Conservation (phyloP, 1,140 invertebrate species). For the Cydia strobilella region DNA sequence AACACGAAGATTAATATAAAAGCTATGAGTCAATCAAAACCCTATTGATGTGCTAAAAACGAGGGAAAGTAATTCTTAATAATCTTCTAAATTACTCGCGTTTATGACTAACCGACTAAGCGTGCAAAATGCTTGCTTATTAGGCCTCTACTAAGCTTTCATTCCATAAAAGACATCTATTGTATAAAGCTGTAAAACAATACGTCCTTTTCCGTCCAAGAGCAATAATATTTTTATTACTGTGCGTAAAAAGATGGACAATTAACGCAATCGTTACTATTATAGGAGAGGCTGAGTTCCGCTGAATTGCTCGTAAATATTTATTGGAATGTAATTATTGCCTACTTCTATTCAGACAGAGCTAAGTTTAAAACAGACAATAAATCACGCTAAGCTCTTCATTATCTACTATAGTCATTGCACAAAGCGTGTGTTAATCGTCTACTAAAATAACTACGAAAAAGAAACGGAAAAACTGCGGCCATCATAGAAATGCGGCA, state of each 20-base stretch:
- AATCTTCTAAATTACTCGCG: not conserved
- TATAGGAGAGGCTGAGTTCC: not conserved
- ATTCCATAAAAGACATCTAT: not conserved
- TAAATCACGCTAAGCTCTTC: not conserved
- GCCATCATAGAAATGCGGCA: too few relatives aligned
- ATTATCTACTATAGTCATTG: not conserved
- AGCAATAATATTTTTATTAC: conserved; percentile 5
- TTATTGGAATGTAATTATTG: conserved; percentile 18
- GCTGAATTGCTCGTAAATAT: conserved; percentile 5
- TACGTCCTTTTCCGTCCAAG: not conserved
- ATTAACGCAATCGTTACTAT: conserved; percentile 10
- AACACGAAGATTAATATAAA: too few relatives aligned
- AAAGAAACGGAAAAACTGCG: not conserved
- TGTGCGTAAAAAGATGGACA: conserved; percentile 6
- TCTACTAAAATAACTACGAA: not conserved
- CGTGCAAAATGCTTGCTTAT: conserved; percentile 1
- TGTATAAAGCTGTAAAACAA: not conserved
- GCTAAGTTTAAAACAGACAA: conserved; percentile 1
- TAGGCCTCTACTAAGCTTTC: not conserved
- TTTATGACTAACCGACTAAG: not conserved
- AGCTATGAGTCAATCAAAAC: too few relatives aligned
- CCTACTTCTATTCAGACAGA: not conserved
- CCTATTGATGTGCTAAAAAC: not conserved
- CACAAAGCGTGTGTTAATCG: not conserved
- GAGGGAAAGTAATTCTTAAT: not conserved